Evolutionary conservation across 2,888 invertebrate genomes (phyloP).

Genomic region (Dryadula phaetusa): DNA sequence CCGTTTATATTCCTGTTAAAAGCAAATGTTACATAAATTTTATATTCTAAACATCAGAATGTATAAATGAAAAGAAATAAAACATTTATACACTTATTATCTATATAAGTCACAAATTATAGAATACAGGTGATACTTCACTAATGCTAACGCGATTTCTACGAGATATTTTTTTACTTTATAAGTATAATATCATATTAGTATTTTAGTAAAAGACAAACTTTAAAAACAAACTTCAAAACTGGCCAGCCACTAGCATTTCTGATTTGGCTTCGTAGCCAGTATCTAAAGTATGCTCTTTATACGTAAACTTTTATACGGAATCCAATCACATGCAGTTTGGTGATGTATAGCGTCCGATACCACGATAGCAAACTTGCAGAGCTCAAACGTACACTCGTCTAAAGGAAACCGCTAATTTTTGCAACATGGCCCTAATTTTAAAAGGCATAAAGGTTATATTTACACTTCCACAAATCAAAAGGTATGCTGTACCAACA

Average conservation of each 20-base stretch:
- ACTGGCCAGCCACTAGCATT: conserved; percentile 25
- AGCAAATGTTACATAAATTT: too few relatives aligned
- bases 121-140: too few relatives aligned
- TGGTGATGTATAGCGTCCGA: conserved; percentile 54
- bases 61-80: too few relatives aligned
- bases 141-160: too few relatives aligned
- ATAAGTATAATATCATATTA: not conserved
- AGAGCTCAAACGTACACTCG: conserved; percentile 56
- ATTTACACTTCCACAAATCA: conserved; percentile 8
- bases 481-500: conserved; percentile 40
- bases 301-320: conserved; percentile 69
- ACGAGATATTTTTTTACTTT: too few relatives aligned
- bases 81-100: too few relatives aligned
- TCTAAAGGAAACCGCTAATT: conserved; percentile 18
- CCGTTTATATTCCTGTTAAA: conserved; percentile 8
- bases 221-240: not conserved
- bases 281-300: conserved; percentile 67
- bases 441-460: conserved; percentile 20
- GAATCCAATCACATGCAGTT: conserved; percentile 73
- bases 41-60: too few relatives aligned
- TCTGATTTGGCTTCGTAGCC: conserved; percentile 41
- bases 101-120: too few relatives aligned
- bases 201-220: not conserved
- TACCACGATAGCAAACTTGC: conserved; percentile 60
- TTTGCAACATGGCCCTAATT: conserved; percentile 23